phyloP scores from a whole-genome alignment of 2,797 vertebrate species.

The Carcharodon carcharias region DNA sequence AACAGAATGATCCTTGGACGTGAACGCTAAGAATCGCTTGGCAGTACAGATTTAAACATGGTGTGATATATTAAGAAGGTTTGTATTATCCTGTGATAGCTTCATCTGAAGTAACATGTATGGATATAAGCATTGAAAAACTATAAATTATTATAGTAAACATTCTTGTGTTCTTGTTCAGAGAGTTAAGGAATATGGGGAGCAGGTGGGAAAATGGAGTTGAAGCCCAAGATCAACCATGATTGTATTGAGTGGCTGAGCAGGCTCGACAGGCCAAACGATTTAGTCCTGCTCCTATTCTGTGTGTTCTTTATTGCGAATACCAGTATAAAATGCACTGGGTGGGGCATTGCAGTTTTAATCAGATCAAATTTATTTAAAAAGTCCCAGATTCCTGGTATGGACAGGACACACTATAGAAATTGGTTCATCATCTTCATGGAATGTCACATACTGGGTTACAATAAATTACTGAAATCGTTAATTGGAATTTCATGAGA shows the following conservation, averaged over 20 bases:
- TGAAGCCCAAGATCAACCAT: no score
- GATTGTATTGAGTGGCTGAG: no score
- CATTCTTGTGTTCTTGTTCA: neutral
- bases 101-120: neutral
- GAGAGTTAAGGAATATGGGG: no score
- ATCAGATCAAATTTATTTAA: neutral
- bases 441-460: neutral
- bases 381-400: neutral
- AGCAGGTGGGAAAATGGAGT: no score
- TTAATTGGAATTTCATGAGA: no score
- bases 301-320: no score
- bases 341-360: neutral
- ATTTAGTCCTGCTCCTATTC: no score
- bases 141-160: neutral
- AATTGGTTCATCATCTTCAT: neutral
- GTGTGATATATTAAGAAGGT: neutral
- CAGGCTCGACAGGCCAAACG: no score
- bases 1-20: neutral
- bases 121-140: neutral
- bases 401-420: neutral
- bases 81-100: neutral
- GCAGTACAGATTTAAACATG: neutral
- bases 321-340: neutral
- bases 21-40: neutral
- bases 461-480: no score